These are phyloP conservation scores for Nebria ingens DNA, from an alignment of 1,140 invertebrate genomes.

Conservation along the genomic window DNA sequence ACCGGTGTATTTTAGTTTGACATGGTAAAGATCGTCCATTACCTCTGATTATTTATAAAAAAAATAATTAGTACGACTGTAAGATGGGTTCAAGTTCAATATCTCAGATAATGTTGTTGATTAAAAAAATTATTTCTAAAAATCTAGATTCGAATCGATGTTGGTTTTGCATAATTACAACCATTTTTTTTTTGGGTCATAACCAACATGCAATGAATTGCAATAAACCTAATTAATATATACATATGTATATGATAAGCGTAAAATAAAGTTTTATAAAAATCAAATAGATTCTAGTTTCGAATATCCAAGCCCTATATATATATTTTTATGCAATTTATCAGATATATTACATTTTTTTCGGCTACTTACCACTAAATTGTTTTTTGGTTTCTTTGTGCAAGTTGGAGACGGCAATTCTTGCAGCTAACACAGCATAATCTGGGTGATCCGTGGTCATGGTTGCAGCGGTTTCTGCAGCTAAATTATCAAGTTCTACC, in stretches of 20 bases:
- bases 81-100: neutral
- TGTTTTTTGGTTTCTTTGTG: constrained; percentile 93
- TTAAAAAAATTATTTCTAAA: no score
- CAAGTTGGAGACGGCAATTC: constrained; percentile 93
- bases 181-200: no score
- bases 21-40: constrained; percentile 75
- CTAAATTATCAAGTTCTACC: constrained; percentile 92
- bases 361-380: constrained; percentile 60
- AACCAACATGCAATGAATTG: no score
- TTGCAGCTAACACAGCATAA: constrained; percentile 89
- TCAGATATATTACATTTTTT: constrained; percentile 11
- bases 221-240: no score
- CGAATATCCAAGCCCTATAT: no score
- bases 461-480: constrained; percentile 91
- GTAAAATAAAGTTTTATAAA: no score
- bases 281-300: no score
- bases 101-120: no score
- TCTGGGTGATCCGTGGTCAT: constrained; percentile 96
- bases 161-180: no score
- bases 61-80: neutral
- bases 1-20: constrained; percentile 62
- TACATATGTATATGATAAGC: no score
- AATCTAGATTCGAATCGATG: no score
- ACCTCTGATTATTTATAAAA: constrained; percentile 56
- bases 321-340: no score